phyloP scores from a whole-genome alignment of 2,113 vertebrate species.

The Neodon shergylaensis region DNA sequence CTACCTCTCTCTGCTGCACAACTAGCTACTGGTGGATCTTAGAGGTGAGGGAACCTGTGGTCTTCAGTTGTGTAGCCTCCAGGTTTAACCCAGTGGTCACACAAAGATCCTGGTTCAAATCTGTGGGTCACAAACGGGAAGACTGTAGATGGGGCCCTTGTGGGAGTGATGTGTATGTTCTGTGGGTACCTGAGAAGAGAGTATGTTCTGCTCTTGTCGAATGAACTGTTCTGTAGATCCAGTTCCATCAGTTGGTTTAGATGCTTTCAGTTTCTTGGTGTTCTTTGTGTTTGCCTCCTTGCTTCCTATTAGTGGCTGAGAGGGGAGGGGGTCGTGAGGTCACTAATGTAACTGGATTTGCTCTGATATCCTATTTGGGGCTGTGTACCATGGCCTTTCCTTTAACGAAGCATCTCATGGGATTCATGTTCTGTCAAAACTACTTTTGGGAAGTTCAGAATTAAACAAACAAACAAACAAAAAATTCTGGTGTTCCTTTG shows the following conservation, averaged over 20 bases:
- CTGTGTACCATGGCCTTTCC: not conserved
- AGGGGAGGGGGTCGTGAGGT: not conserved
- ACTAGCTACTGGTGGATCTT: not conserved
- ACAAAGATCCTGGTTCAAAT: too few species aligned
- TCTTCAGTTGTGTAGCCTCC: not conserved
- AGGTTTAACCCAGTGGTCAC: too few species aligned
- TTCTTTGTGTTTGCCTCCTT: not conserved
- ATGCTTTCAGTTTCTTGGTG: not conserved
- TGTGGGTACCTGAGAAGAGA: not conserved
- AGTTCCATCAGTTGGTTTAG: not conserved
- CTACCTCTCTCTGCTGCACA: not conserved
- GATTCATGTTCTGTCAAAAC: constrained; percentile 4
- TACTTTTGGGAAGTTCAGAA: not conserved
- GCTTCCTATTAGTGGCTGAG: not conserved
- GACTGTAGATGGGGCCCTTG: not conserved
- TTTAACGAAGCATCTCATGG: not conserved
- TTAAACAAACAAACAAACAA: constrained; percentile 7
- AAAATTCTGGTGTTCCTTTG: not conserved
- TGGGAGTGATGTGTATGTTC: not conserved
- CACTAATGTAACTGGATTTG: not conserved
- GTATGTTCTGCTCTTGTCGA: not conserved
- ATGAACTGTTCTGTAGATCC: not conserved
- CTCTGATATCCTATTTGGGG: not conserved
- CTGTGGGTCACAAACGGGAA: not conserved
- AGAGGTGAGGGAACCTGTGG: not conserved